Base-by-base conservation (phyloP, 2,797 vertebrate species). In the Phoxinus dragarum region DNA sequence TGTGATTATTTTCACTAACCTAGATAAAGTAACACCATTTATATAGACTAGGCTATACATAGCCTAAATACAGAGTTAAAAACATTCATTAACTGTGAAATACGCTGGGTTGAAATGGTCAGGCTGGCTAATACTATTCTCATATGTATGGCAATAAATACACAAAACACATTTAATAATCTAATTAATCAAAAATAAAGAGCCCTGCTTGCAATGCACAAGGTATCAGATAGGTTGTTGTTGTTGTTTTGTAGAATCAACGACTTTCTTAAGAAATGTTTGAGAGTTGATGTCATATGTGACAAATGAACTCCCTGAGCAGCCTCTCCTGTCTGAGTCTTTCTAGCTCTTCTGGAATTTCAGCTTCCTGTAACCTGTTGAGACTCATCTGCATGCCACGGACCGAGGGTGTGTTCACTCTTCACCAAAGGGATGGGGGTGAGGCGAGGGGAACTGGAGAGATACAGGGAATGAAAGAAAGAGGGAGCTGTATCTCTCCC, bases 311-410 rank as follows among this genome's bases (percentile, higher is more conserved):
- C 42, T 78, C 54, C 47, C 10, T 27, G 69, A 84, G 31, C 52
- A 52, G 85, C 44, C 81, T 80, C 75, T 84, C 81, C 72, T 56
- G 82, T 84, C 85, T 79, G 82, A 67, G 84, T 49, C 80, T 81
- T 87, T 88, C 77, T 77, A 85, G 86, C 84, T 86, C 84, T 86
- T 88, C 86, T 91, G 89, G 89, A 90, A 91, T 91, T 87, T 90
- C 84, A 86, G 88, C 90, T 91, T 91, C 90, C 91, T 90, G 89
- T 91, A 89, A 92, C 92, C 89, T 91, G 92, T 92, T 91, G 86
- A 93, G 91, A 92, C 91, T 91, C 88, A 91, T 92, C 91, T 90
- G 86, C 89, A 87, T 90, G 86, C 91, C 91, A 88, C 23, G 56
- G 86, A 86, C 88, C 73, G 88, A 64, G 88, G 88, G 89, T 86